Evolutionary conservation across 1,140 invertebrate species (phyloP).

Genomic region (Drosophila pachea): DNA sequence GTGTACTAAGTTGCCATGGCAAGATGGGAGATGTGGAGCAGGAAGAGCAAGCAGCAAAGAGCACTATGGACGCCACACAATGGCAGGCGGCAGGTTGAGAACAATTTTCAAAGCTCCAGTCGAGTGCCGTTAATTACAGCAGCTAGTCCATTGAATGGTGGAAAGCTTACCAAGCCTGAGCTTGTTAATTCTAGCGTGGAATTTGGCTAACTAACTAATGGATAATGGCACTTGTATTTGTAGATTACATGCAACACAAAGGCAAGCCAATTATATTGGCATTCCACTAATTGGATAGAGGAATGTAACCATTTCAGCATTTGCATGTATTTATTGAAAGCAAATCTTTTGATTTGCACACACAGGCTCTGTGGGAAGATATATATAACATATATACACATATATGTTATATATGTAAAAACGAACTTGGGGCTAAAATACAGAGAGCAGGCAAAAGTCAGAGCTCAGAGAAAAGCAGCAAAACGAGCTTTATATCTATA

Average conservation of each 20-base stretch:
- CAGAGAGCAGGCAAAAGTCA: slow-evolving; percentile 35
- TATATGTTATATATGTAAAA: background rate
- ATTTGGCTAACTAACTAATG: too few species aligned
- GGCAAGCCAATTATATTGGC: slow-evolving; percentile 1
- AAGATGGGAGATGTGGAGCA: background rate
- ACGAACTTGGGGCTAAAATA: slow-evolving; percentile 9
- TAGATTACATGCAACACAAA: background rate
- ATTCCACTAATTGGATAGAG: too few species aligned
- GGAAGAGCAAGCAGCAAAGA: too few species aligned
- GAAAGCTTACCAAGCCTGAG: too few species aligned
- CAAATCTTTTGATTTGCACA: slow-evolving; percentile 41
- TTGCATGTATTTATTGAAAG: slow-evolving; percentile 27
- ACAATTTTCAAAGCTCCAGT: slow-evolving; percentile 11
- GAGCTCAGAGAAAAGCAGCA: slow-evolving; percentile 8
- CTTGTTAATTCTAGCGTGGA: too few species aligned
- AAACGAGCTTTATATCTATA: slow-evolving; percentile 23
- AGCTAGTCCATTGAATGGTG: too few species aligned
- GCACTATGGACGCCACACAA: slow-evolving; percentile 1
- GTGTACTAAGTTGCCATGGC: slow-evolving; percentile 31
- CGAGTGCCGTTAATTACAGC: slow-evolving; percentile 16
- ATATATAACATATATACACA: background rate
- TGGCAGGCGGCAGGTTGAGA: slow-evolving; percentile 6
- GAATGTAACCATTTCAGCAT: slow-evolving; percentile 18
- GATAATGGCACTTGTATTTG: too few species aligned
- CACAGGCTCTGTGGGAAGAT: slow-evolving; percentile 26